Evolutionary conservation across 2,797 vertebrate genomes (phyloP).

Genomic region (Labeo calbasu): DNA sequence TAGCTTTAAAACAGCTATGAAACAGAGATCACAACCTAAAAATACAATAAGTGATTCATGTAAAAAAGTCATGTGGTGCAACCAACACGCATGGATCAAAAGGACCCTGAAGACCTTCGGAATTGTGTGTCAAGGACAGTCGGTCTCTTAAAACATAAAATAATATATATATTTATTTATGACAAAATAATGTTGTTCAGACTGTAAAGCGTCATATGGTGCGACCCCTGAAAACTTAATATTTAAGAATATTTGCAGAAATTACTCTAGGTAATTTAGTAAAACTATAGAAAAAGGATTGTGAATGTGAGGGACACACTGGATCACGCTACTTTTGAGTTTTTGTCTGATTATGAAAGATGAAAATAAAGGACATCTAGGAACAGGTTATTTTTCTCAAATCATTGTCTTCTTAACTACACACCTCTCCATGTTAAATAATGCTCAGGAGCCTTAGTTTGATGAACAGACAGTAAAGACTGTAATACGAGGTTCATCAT

Average conservation of each 20-base stretch:
- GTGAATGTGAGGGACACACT: not conserved
- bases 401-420: not conserved
- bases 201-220: not conserved
- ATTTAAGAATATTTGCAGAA: not conserved
- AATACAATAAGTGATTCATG: not conserved
- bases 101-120: not conserved
- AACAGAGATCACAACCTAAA: not conserved
- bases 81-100: not conserved
- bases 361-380: not conserved
- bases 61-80: not conserved
- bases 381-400: not conserved
- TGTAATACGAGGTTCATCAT: not conserved
- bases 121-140: not conserved
- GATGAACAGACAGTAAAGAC: not conserved
- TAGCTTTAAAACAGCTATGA: not conserved
- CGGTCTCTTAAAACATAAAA: too few relatives aligned
- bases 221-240: not conserved
- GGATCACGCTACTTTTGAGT: not conserved
- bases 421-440: conserved; percentile 6
- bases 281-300: not conserved
- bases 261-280: not conserved
- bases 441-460: not conserved
- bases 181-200: not conserved
- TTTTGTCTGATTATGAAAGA: not conserved
- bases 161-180: not conserved